A percentile compares a stretch with the other conserved stretches of the same genome.
Conservation (phyloP, 2,113 vertebrate genomes). For the Lagopus muta region DNA sequence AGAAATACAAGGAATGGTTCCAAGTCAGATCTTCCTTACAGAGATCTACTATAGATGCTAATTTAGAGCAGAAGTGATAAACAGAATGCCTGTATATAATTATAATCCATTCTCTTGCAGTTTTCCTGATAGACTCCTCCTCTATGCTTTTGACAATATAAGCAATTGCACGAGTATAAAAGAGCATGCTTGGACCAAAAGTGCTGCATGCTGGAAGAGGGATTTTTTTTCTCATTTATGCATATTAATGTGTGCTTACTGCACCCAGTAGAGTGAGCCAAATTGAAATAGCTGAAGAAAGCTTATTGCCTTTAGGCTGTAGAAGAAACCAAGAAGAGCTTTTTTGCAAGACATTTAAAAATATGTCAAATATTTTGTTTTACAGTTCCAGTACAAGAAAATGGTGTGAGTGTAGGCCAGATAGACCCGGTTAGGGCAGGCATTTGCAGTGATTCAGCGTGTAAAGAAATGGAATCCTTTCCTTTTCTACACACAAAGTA, state of each 20-base stretch:
- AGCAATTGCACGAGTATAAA: not conserved
- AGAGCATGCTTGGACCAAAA: not conserved
- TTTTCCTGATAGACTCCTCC: not conserved
- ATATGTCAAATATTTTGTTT: not conserved
- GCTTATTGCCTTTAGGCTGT: not conserved
- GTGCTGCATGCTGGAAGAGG: not conserved
- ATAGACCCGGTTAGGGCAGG: fast-evolving
- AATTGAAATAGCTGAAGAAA: not conserved
- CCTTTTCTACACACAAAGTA: not conserved
- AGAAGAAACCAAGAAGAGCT: not conserved
- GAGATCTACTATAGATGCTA: not conserved
- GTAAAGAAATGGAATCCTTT: not conserved
- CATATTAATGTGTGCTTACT: not conserved
- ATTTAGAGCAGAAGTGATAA: not conserved
- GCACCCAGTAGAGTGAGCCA: not conserved
- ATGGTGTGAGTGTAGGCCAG: not conserved
- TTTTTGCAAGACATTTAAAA: not conserved
- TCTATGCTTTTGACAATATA: not conserved
- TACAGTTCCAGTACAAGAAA: not conserved
- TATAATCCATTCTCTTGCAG: not conserved
- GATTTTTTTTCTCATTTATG: not conserved
- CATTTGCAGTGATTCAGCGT: not conserved
- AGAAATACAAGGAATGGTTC: not conserved
- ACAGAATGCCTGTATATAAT: not conserved
- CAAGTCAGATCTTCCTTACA: not conserved